Evolutionary conservation across 2,888 invertebrate genomes (phyloP).

Genomic region (Synergus laeviventris): DNA sequence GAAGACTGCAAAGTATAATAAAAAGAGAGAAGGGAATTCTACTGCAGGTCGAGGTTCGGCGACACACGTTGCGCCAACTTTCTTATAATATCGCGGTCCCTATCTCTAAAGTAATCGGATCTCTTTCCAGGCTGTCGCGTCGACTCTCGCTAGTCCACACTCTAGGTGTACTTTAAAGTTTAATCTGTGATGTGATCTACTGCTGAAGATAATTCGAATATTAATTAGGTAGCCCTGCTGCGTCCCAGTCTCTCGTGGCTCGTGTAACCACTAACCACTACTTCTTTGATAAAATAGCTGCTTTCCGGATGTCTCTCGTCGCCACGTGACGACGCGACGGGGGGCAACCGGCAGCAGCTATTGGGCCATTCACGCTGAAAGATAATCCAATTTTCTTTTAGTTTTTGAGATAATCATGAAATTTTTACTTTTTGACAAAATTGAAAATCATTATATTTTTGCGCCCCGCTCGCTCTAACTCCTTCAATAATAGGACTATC

Average conservation of each 20-base stretch:
- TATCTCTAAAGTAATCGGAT: constrained; percentile 58
- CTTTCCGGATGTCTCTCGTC: background rate
- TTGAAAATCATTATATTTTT: too few relatives aligned
- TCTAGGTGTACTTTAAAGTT: constrained; percentile 45
- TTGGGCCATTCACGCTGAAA: background rate
- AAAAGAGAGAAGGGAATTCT: background rate
- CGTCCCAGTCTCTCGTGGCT: constrained; percentile 38
- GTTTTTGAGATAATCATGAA: too few relatives aligned
- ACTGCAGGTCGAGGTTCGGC: constrained; percentile 33
- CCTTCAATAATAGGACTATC: too few relatives aligned
- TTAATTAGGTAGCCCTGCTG: constrained; percentile 59
- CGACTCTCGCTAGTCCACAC: constrained; percentile 49
- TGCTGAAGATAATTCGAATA: constrained; percentile 61
- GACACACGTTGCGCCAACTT: constrained; percentile 54
- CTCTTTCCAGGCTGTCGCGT: constrained; percentile 61
- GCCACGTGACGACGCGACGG: background rate
- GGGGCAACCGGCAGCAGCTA: background rate
- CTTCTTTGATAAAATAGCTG: constrained; percentile 12
- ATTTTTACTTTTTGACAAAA: too few relatives aligned
- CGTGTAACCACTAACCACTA: constrained; percentile 46
- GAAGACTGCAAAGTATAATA: background rate
- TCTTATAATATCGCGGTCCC: background rate
- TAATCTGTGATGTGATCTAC: constrained; percentile 55
- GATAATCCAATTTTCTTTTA: too few relatives aligned
- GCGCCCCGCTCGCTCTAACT: too few relatives aligned